Base-by-base conservation (phyloP, 1,140 invertebrate genomes). In the Pseudomyrmex concolor region DNA sequence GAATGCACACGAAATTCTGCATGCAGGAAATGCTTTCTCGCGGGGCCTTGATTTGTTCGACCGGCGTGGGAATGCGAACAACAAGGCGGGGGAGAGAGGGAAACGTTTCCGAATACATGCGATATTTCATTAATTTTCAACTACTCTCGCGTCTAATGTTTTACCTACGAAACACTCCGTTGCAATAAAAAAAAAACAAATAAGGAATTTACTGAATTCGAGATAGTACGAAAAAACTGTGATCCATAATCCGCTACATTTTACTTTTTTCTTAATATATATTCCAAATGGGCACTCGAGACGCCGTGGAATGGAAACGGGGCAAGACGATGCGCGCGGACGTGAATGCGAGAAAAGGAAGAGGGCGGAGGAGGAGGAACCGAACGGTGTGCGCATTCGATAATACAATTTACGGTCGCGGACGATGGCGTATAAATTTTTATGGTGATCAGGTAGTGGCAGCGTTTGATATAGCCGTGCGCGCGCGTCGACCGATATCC, bases 401-500 rank as follows among this genome's bases (percentile, higher is more conserved):
- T 94, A 94, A 94, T 93, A 93, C 89, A 93, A 94, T 94, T 94
- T 93, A 93, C 92, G 91, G 80, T 84, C 84, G 85, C 87, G 91
- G 87, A 91, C 89, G 90, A 92, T 89, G 88, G 86, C 89, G 89
- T 91, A 93, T 93, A 92, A 91, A 94, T 93, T 94, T 94, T 94
- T 94, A 94, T 93, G 92, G 90, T 94, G 91, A 94, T 94, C 92
- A 94, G 91, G 90, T 92, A 91, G 86, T 83, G 88, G 84, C 72
- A 85, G 83, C 87, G 80, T 87, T 91, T 90, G 89, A 92, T 93
- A 89, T 89, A 92, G 86, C 86, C 67, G 85, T 90, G 67, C 34
- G 72, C 45, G n/a, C 34, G 34, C 34, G 48, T 0, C 25, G 22
- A 72, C 62, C 60, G 51, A 50, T 76, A 84, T 81, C 81, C 74